Evolutionary conservation across 2,797 vertebrate species (phyloP), one percentile per base, ranked within the genome.

Genomic region (Huso huso): DNA sequence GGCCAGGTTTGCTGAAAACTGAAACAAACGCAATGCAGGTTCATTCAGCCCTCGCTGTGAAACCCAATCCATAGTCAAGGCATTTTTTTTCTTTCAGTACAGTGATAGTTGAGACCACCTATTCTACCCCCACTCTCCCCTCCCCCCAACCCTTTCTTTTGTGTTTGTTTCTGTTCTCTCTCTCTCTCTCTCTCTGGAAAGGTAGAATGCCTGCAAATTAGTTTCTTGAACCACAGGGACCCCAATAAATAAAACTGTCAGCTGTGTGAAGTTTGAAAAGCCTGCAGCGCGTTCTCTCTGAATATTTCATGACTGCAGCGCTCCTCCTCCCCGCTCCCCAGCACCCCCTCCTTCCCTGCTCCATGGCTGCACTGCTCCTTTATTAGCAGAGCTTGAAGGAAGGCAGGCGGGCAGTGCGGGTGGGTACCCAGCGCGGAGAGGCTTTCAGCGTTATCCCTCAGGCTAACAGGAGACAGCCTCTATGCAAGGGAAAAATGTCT

Each of bases 211-310:
- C 87, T 86, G 84, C 82, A 87, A 85, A 89, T 87, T 83, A 89
- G 87, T 87, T 90, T 83, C 83, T 87, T 88, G 87, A 89, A 88
- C 86, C 81, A 81, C 82, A 83, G 84, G 85, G 82, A 86, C 86
- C 83, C 83, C 81, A 85, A 88, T 86, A 86, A 86, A 86, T 85
- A 88, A 86, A 83, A 82, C 84, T 88, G 86, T 87, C 86, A 87
- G 82, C 81, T 74, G 78, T 79, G 84, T 79, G 84, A 84, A 82
- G 82, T 81, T 76, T 69, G 60, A 79, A 79, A 75, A 84, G 84
- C 80, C 82, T 79, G 79, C 87, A 84, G 78, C 84, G 72, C 81
- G 81, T 83, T 86, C 84, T 86, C 83, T 83, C 88, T 89, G 87
- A 90, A 89, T 90, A 91, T 91, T 89, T 91, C 84, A 90, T 89